Base-by-base conservation (phyloP, 2,888 invertebrate species). In the Ypsolopha sequella region DNA sequence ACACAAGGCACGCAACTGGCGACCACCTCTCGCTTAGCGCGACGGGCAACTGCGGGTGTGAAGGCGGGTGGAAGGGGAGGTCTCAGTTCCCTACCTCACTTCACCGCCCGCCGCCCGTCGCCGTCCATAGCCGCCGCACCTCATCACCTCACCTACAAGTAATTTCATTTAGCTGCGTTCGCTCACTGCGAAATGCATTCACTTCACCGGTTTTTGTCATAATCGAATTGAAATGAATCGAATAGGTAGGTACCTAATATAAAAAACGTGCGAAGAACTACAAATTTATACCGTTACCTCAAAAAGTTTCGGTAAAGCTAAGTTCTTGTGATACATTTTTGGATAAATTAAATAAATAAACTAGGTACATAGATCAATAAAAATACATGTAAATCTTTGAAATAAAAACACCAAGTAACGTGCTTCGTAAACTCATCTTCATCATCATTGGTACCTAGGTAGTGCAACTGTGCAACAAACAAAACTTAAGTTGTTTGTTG, bases 1-100 rank as follows among this genome's bases (percentile, higher is more conserved):
- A 84, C 79, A 81, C 81, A 82, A 84, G 80, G 80, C 81, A 75
- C 77, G 81, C 82, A 85, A 75, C 73, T 65, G 55, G 67, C 70
- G 62, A 66, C 76, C 73, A 80, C 78, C 80, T 77, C 79, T 80
- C 80, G 80, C 76, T 80, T 54, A 53, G 52, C 52, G 54, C 50
- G 54, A 54, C 53, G 55, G 47, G 53, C 68, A 72, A 72, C 68
- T 71, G 72, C 68, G 73, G 73, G 68, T 63, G 66, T 64, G 73
- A 71, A 70, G 76, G 73, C 65, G 74, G 64, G 69, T 57, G 60
- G 65, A 56, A 71, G 65, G 70, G 74, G 64, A 66, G 56, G 61
- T 34, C 38, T n/a, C 36, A 24, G 67, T 68, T 56, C 60, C 56
- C 56, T n/a, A n/a, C n/a, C n/a, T n/a, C 58, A 58, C 56, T 56